Evolutionary conservation across 2,113 vertebrate genomes (phyloP), one percentile per base, ranked within the genome.

Genomic region (Triplophysa siluroides): DNA sequence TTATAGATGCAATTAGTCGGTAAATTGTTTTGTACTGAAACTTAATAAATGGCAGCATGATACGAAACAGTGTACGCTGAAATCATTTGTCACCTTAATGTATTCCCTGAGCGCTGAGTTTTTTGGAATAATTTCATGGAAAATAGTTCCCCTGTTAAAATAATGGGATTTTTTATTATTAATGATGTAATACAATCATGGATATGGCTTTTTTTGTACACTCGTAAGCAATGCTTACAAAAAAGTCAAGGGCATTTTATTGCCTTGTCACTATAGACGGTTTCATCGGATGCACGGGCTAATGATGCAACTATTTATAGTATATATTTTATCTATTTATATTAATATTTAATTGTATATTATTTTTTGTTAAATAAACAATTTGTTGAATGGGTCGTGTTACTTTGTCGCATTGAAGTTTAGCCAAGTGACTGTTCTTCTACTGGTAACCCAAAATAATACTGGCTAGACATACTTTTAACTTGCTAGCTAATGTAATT

Each of bases 121-220:
- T n/a, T 18, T 21, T 11, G 33, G 70, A 73, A 43, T 76, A 50
- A 76, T 76, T 64, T 52, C 8, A 38, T 64, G 45, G 38, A 52
- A 38, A 65, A 64, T 63, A 21, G 19, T 21, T 54, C 26, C 19
- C n/a, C 50, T 64, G 21, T 65, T 66, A 52, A 65, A 77, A 63
- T 75, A 77, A 63, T 75, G 0, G 23, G 58, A 72, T 63, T 63
- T 74, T n/a, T 14, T 29, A 11, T 63, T 75, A 63, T 75, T 29
- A 47, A 26, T 61, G 60, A 26, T 23, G 12, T 63, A 75, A 74
- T 74, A 54, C 38, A n/a, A 60, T 72, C 50, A 72, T 73, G 23
- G 52, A n/a, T 56, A 56, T 10, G n/a, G 7, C 26, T 71, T 54
- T 3, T 26, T 26, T 24, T 69, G 26, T 45, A 45, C 9, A 68